Evolutionary conservation across 2,797 vertebrate species (phyloP), one percentile per base, ranked within the genome.

Genomic region (Lacerta viridis): DNA sequence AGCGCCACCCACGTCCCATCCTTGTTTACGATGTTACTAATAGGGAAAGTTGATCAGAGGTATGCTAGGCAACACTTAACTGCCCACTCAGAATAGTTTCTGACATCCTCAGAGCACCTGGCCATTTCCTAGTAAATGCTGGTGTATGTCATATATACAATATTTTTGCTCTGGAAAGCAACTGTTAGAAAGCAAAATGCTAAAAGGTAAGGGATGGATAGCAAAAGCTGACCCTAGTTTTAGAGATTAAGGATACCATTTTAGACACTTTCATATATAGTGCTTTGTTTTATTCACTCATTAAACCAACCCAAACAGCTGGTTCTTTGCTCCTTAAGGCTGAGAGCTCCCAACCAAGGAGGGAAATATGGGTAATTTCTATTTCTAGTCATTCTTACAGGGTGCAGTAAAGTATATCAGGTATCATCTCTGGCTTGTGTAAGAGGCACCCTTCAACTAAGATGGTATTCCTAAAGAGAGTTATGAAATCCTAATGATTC

Each of bases 391-490:
- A 27, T 84, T 84, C 43, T 86, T 81, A 29, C 81, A 72, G 43
- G 72, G 90, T 85, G 33, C 87, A 88, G 87, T 20, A 13, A 80
- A 78, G 85, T 64, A 87, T n/a, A 50, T 86, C 86, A 88, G 89
- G 29, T 74, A 39, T 23, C 36, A 36, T 15, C 5, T 15, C 75
- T 41, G 75, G 61, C 66, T 92, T 88, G n/a, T 36, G 0, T 78
- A 83, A 80, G 86, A 41, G 76, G 5, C 0, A 2, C 43, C 90
- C 41, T 86, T 90, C 85, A 55, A 55, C 50, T 55, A 55, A 55
- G 50, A 55, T 55, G 50, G 50, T 13, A 13, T 55, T 55, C 50
- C 13, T 55, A 55, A 55, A 55, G 50, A 55, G 50, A 55, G 50
- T 55, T 55, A 55, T 55, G 50, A 1, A 55, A 55, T 55, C 13